Base-by-base conservation (phyloP, 2,113 vertebrate species). In the Chlamydotis undulata region DNA sequence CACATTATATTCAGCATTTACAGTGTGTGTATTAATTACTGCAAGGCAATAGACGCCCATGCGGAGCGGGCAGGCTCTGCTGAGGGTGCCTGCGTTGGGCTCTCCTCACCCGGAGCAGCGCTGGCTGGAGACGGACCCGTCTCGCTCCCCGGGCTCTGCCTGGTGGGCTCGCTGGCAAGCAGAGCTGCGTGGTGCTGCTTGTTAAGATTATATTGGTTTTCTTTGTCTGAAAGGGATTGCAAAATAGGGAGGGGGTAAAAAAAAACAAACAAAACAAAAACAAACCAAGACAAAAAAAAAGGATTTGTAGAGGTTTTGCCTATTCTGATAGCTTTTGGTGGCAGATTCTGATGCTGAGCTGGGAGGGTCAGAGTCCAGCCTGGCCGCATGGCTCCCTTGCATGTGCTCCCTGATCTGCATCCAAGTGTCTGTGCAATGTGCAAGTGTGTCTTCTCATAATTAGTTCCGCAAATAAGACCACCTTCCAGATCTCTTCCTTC, bases 51-150 rank as follows among this genome's bases (percentile, higher is more conserved):
- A 24, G 45, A 29, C 1, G 0, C 23, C 10, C 4, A 7, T 21
- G 33, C 15, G 4, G 49, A 14, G 73, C 2, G 13, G 28, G 22
- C 13, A 7, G 22, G 31, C 0, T 4, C 57, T 19, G 19, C 71
- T 25, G 9, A 3, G 33, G 25, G 10, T 39, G 7, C 29, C 21
- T 0, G 0, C 3, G 1, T 1, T 19, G 35, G 35, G 6, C 3
- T 50, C 29, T 35, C 10, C 4, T 5, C n/a, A 9, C 25, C 15
- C 12, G 3, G 64, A 15, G 14, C 29, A 57, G 33, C 3, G 0
- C 21, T 60, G 50, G 12, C 76, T 9, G 16, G 2, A 28, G 26
- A 23, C 3, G 19, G 67, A 5, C 41, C 8, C 61, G 81, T 43
- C 19, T 87, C 39, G 2, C 33, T 56, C 23, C 67, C 65, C 0